phyloP scores from a whole-genome alignment of 2,113 vertebrate genomes.

The Misgurnus mizolepis region DNA sequence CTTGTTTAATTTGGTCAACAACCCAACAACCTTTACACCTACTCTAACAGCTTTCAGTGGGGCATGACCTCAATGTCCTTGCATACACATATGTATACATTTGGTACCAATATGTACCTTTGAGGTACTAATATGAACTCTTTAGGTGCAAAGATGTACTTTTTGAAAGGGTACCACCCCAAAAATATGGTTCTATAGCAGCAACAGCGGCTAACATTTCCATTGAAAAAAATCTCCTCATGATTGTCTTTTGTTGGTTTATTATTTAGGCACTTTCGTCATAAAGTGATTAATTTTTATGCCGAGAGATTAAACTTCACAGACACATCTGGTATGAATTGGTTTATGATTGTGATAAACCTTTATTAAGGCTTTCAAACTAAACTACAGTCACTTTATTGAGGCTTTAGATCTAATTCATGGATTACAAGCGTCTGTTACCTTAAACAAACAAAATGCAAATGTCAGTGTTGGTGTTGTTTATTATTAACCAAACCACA shows the following conservation, averaged over 20 bases:
- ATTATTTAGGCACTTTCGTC: constrained; percentile 6
- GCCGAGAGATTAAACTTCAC: constrained; percentile 31
- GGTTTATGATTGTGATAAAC: constrained; percentile 44
- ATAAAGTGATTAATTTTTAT: constrained; percentile 25
- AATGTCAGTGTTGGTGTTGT: neutral
- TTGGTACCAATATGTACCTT: no score
- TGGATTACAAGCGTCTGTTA: neutral
- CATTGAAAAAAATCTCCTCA: neutral
- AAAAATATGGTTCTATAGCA: no score
- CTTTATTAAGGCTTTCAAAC: constrained; percentile 21
- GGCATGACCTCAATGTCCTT: no score
- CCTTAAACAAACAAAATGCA: constrained; percentile 9
- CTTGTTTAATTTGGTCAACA: no score
- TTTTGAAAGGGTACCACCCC: no score
- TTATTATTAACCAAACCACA: constrained; percentile 11
- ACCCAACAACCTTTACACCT: no score
- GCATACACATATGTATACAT: no score
- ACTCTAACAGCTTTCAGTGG: no score
- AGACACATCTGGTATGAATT: constrained; percentile 25
- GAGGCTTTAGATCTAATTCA: constrained; percentile 37
- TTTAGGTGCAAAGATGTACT: no score
- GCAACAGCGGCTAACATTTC: no score
- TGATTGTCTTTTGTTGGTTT: neutral
- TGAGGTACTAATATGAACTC: no score
- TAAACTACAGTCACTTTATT: constrained; percentile 26